These are phyloP conservation scores for Ceratitis capitata DNA, from an alignment of 1,140 invertebrate species.

Conservation along the genomic window DNA sequence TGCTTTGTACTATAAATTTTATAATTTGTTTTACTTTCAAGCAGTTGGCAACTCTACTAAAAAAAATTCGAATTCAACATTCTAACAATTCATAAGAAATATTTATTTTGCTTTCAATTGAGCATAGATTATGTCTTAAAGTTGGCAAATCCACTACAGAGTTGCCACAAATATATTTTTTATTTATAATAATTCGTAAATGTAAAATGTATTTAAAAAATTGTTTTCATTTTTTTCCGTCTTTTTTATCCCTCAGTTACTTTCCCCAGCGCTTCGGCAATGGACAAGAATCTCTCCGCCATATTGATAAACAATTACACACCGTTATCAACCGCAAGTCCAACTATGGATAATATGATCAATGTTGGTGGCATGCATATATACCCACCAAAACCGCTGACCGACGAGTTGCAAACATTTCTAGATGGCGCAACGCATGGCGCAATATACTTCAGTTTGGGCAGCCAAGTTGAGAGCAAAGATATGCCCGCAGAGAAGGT, in stretches of 20 bases:
- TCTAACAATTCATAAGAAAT: too few relatives aligned
- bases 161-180: too few relatives aligned
- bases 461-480: conserved; percentile 62
- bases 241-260: conserved; percentile 18
- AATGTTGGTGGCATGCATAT: conserved; percentile 68
- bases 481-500: conserved; percentile 66
- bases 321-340: conserved; percentile 62
- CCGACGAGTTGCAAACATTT: conserved; percentile 54
- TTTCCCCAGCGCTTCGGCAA: conserved; percentile 63
- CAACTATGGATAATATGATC: conserved; percentile 66
- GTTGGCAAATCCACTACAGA: too few relatives aligned
- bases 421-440: conserved; percentile 67
- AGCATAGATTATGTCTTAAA: too few relatives aligned
- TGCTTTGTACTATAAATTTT: too few relatives aligned
- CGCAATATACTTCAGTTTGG: conserved; percentile 70
- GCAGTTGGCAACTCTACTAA: too few relatives aligned
- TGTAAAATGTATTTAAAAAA: too few relatives aligned
- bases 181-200: too few relatives aligned
- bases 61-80: too few relatives aligned
- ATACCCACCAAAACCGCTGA: conserved; percentile 57
- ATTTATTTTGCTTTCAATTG: too few relatives aligned
- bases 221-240: not conserved
- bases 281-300: conserved; percentile 68
- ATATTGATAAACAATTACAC: conserved; percentile 68
- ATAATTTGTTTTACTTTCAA: too few relatives aligned